A percentile compares a stretch with the other conserved stretches of the same genome.
Conservation (phyloP, 1,140 invertebrate genomes). For the Battus philenor region DNA sequence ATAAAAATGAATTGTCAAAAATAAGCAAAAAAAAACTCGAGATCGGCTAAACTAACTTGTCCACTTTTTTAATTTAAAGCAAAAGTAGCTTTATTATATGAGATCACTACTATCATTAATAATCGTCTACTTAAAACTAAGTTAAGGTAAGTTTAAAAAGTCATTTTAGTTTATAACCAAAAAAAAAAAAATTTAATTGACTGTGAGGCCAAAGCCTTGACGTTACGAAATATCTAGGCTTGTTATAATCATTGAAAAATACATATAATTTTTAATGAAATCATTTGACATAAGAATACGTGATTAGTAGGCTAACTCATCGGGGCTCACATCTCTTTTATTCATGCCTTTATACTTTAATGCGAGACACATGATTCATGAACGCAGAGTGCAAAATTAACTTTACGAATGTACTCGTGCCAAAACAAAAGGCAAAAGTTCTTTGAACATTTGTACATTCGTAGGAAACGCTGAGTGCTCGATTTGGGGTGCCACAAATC, state of each 20-base stretch:
- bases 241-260: too few relatives aligned
- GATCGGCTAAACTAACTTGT: too few relatives aligned
- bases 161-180: background rate
- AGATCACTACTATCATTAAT: too few relatives aligned
- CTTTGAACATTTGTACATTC: slow-evolving; percentile 20
- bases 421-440: slow-evolving; percentile 25
- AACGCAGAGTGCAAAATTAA: slow-evolving; percentile 20
- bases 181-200: background rate
- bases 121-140: background rate
- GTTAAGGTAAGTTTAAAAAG: background rate
- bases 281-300: background rate
- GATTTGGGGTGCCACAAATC: slow-evolving; percentile 24
- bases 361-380: slow-evolving; percentile 24
- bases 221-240: too few relatives aligned
- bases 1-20: too few relatives aligned
- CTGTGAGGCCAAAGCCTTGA: background rate
- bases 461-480: slow-evolving; percentile 1
- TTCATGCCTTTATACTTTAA: slow-evolving; percentile 25
- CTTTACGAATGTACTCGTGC: slow-evolving; percentile 15
- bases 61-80: too few relatives aligned
- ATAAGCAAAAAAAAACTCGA: too few relatives aligned
- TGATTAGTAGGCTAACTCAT: slow-evolving; percentile 25
- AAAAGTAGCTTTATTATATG: too few relatives aligned
- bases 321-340: slow-evolving; percentile 12
- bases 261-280: background rate